Evolutionary conservation across 2,888 invertebrate species (phyloP).

Genomic region (Lepidocyrtoides sp.): DNA sequence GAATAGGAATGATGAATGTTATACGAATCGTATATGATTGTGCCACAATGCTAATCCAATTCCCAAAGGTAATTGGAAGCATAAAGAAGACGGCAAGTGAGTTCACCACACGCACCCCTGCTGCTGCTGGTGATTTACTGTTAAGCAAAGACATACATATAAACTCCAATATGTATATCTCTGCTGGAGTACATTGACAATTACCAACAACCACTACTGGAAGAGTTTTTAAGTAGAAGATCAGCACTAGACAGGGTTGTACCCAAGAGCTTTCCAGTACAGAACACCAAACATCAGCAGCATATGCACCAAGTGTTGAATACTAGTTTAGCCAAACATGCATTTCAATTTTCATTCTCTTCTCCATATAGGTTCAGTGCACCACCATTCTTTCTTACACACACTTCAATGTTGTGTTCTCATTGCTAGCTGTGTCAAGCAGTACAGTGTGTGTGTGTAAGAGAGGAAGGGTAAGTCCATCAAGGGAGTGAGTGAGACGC

Average conservation of each 20-base stretch:
- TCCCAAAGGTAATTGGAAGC: slow-evolving; percentile 70
- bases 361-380: not conserved
- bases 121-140: too few species aligned
- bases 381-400: not conserved
- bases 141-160: too few species aligned
- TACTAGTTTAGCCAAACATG: not conserved
- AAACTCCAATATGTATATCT: too few species aligned
- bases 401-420: not conserved
- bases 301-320: not conserved
- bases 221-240: not conserved
- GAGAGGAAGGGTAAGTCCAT: slow-evolving; percentile 20
- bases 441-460: not conserved
- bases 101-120: not conserved
- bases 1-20: too few species aligned
- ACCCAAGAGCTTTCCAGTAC: too few species aligned
- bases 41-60: slow-evolving; percentile 49
- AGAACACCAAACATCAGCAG: too few species aligned
- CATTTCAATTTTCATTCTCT: not conserved
- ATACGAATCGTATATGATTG: too few species aligned
- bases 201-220: too few species aligned
- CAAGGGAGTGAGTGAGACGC: slow-evolving; percentile 47
- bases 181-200: too few species aligned
- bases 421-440: not conserved
- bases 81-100: slow-evolving; percentile 19
- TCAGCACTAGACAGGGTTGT: not conserved